A percentile compares a stretch with the other conserved stretches of the same genome.
Conservation (phyloP, 2,888 invertebrate species). For the Eledone cirrhosa region DNA sequence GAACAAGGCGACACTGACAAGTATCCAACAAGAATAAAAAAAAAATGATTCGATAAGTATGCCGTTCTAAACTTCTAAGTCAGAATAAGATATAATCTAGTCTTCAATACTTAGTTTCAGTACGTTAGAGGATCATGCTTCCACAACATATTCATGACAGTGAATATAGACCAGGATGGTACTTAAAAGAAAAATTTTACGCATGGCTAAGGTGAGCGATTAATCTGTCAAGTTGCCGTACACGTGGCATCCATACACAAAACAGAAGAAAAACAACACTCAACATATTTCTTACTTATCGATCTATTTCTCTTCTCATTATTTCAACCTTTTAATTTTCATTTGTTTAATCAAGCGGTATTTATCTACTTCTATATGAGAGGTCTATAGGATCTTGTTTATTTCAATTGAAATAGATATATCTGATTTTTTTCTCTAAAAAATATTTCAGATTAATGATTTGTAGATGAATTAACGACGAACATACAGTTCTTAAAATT, state of each 20-base stretch:
- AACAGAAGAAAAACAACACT: too few relatives aligned
- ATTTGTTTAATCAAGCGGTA: too few relatives aligned
- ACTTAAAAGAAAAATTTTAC: constrained; percentile 61
- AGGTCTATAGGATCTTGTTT: too few relatives aligned
- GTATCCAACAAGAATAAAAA: background rate
- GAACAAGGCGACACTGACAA: background rate
- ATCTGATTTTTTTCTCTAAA: too few relatives aligned
- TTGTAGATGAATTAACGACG: too few relatives aligned
- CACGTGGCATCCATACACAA: background rate
- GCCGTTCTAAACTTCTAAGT: background rate
- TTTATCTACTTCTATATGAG: too few relatives aligned
- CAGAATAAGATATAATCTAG: background rate
- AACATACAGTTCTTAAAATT: too few relatives aligned
- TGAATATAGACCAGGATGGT: constrained; percentile 61
- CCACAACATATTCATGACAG: constrained; percentile 66
- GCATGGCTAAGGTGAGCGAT: constrained; percentile 66
- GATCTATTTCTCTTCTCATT: too few relatives aligned
- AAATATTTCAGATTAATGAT: too few relatives aligned
- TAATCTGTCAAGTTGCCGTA: constrained; percentile 1
- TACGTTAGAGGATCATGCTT: constrained; percentile 55
- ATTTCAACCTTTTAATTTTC: too few relatives aligned
- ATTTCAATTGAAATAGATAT: too few relatives aligned
- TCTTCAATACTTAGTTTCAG: background rate
- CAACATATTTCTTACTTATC: too few relatives aligned
- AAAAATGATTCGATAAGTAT: background rate